Conservation (phyloP, 2,797 vertebrate species). For the Sebastes melanostomus region DNA sequence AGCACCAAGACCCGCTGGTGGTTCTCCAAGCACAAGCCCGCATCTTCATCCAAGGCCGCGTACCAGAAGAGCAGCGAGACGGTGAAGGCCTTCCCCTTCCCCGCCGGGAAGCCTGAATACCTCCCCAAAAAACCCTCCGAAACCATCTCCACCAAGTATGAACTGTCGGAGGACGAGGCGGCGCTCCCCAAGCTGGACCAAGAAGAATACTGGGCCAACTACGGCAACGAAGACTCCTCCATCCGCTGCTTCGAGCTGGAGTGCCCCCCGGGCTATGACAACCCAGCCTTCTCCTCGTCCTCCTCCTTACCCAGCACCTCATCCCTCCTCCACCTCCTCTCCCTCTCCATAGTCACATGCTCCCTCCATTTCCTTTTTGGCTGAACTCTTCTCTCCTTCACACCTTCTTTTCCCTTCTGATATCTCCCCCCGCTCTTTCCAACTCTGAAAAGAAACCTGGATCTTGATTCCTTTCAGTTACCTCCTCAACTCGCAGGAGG, state of each 20-base stretch:
- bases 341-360: conserved; percentile 61
- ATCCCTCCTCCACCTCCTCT: conserved; percentile 64
- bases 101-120: conserved; percentile 67
- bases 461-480: conserved; percentile 60
- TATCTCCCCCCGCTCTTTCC: conserved; percentile 59
- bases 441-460: conserved; percentile 57
- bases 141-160: conserved; percentile 83
- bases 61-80: conserved; percentile 80
- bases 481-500: conserved; percentile 39
- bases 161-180: conserved; percentile 85
- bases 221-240: conserved; percentile 87
- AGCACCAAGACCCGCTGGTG: conserved; percentile 83
- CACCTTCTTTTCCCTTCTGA: conserved; percentile 26
- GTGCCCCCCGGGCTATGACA: conserved; percentile 77
- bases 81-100: conserved; percentile 77
- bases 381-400: conserved; percentile 61
- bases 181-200: conserved; percentile 86
- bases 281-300: conserved; percentile 62
- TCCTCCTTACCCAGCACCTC: conserved; percentile 43
- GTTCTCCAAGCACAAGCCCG: conserved; percentile 85
- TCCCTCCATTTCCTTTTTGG: conserved; percentile 79
- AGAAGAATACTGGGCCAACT: conserved; percentile 91
- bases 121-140: conserved; percentile 57
- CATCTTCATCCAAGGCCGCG: conserved; percentile 76
- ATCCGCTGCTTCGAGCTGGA: conserved; percentile 82